Evolutionary conservation across 2,888 invertebrate genomes (phyloP), one percentile per base, ranked within the genome.

Genomic region (Nasonia oneida): DNA sequence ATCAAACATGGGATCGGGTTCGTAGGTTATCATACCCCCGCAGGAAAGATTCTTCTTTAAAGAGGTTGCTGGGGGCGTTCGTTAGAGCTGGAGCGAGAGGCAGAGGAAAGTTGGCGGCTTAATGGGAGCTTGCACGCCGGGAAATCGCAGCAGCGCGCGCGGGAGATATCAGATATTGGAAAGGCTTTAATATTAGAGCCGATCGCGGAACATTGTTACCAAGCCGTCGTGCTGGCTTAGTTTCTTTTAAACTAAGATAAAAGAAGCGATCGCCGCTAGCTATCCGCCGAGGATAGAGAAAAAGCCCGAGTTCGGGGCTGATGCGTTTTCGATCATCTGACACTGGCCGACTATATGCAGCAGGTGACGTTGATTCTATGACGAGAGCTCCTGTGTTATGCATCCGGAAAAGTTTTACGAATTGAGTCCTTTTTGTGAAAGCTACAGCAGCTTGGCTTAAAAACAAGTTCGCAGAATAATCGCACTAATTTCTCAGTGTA

Each of bases 121-220:
- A 75, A 75, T 64, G 83, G 23, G 64, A 85, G 83, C 80, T 86
- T 74, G 84, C 83, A 89, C 75, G 42, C 83, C 78, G 75, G 79
- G 84, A 86, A 87, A 89, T 88, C 85, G 77, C 71, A 81, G 75
- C 79, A 79, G 79, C 64, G 29, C 3, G 61, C 61, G 86, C 67
- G 6, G 57, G 81, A 78, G 87, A 86, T 88, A 89, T 91, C 91
- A 89, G 91, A 91, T 91, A 91, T 91, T 88, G 91, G 91, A 91
- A 91, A 91, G 88, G 90, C 89, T 90, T 90, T 90, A 91, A 90
- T 89, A 90, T 91, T 90, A 89, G 88, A 89, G 88, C 88, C 87
- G 89, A 90, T 89, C 89, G 88, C 14, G 73, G 86, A 86, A 82
- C 88, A 87, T 89, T 89, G 90, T 90, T 90, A 90, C 90, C 88